These are phyloP conservation scores for Chloromyia formosa DNA, from an alignment of 2,888 invertebrate species.

Conservation along the genomic window DNA sequence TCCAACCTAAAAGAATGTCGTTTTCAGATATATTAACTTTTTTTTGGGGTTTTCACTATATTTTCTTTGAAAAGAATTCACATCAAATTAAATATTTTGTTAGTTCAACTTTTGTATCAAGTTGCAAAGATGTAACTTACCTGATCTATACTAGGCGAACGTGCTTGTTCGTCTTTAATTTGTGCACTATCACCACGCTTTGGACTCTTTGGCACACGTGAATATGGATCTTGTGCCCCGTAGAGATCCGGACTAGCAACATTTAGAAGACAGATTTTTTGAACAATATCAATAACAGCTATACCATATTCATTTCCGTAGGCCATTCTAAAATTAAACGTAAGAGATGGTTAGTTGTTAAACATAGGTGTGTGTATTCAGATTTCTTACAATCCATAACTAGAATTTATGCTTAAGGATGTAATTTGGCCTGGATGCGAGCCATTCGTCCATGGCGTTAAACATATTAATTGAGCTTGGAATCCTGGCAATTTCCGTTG, in stretches of 20 bases:
- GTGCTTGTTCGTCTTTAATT: slow-evolving; percentile 70
- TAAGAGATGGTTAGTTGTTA: too few relatives aligned
- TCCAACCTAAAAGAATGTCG: slow-evolving; percentile 18
- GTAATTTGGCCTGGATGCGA: slow-evolving; percentile 86
- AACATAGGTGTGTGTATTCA: not conserved
- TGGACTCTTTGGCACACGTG: slow-evolving; percentile 80
- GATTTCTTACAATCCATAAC: slow-evolving; percentile 90
- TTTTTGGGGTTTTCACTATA: not conserved
- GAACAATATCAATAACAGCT: slow-evolving; percentile 93
- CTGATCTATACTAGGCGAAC: slow-evolving; percentile 91
- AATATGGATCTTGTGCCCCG: slow-evolving; percentile 87
- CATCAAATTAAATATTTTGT: not conserved
- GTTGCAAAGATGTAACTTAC: too few relatives aligned
- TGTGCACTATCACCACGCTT: slow-evolving; percentile 67
- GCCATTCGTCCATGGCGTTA: slow-evolving; percentile 83
- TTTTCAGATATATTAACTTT: not conserved
- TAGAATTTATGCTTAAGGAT: slow-evolving; percentile 92
- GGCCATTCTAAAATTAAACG: slow-evolving; percentile 79
- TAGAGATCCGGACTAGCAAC: slow-evolving; percentile 92
- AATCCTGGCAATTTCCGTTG: slow-evolving; percentile 94
- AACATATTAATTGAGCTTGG: slow-evolving; percentile 94
- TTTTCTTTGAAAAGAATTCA: slow-evolving; percentile 2
- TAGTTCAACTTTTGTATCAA: too few relatives aligned
- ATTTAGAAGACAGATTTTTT: slow-evolving; percentile 88
- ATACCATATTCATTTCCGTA: slow-evolving; percentile 97